phyloP scores from a whole-genome alignment of 2,888 invertebrate genomes.

The Synanthedon vespiformis region DNA sequence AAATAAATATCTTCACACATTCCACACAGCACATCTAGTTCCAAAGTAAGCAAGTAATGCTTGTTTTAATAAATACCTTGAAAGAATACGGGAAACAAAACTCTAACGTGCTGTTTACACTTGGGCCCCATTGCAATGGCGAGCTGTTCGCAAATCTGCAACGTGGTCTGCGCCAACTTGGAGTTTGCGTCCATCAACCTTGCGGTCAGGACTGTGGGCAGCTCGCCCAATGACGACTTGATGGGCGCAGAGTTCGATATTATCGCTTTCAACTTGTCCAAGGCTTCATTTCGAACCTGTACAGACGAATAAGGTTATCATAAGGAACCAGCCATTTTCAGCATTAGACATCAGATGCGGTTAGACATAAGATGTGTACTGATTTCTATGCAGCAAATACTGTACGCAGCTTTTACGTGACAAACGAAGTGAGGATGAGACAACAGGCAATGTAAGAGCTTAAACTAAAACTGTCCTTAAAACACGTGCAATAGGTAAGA shows the following conservation, averaged over 20 bases:
- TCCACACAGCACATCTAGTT: too few species aligned
- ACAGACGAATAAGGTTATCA: background rate
- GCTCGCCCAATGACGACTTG: conserved; percentile 84
- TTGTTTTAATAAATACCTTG: conserved; percentile 82
- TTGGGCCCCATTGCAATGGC: conserved; percentile 86
- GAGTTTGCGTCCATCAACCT: conserved; percentile 92
- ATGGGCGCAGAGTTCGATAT: conserved; percentile 83
- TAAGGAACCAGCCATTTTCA: too few species aligned
- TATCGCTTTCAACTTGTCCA: conserved; percentile 78
- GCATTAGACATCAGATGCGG: background rate
- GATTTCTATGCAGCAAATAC: too few species aligned
- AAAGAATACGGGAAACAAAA: conserved; percentile 88
- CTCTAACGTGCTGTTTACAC: conserved; percentile 82
- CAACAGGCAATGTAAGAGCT: too few species aligned
- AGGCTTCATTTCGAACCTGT: conserved; percentile 77
- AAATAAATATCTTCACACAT: too few species aligned
- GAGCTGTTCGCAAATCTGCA: conserved; percentile 85
- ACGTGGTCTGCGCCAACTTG: conserved; percentile 86
- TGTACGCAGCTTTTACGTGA: too few species aligned
- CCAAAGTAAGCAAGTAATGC: too few species aligned
- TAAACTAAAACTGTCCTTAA: too few species aligned
- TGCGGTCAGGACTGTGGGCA: conserved; percentile 82
- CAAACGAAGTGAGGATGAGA: too few species aligned
- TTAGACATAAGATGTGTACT: too few species aligned
- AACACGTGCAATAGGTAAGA: too few species aligned